These are phyloP conservation scores for Orthosia incerta DNA, from an alignment of 2,888 invertebrate genomes.

Conservation along the genomic window DNA sequence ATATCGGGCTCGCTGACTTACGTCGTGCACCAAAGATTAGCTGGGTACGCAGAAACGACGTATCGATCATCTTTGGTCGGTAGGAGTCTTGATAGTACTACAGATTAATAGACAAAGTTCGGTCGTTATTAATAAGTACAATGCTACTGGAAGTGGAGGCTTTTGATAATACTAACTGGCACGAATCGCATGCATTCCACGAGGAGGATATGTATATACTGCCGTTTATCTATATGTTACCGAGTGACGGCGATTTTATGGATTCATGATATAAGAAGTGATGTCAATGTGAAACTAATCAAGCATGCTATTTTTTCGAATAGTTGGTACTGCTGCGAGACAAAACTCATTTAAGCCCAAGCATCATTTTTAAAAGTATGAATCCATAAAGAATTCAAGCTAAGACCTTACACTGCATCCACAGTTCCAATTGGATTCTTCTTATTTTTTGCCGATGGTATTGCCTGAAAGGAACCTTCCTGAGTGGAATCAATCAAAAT, in stretches of 20 bases:
- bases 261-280: background rate
- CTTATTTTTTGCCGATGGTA: too few species aligned
- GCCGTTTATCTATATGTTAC: background rate
- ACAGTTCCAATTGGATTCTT: background rate
- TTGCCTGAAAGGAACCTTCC: too few species aligned
- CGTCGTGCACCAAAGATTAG: slow-evolving; percentile 72
- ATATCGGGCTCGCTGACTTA: slow-evolving; percentile 78
- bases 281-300: too few species aligned
- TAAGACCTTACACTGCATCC: background rate
- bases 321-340: background rate
- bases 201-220: background rate
- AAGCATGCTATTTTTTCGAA: too few species aligned
- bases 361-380: background rate
- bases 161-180: slow-evolving; percentile 4
- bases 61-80: slow-evolving; percentile 46
- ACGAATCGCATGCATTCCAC: background rate
- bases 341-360: background rate
- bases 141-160: background rate
- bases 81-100: slow-evolving; percentile 26
- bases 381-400: background rate
- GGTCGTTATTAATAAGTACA: slow-evolving; percentile 20
- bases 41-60: slow-evolving; percentile 48
- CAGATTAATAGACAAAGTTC: slow-evolving; percentile 33
- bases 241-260: background rate
- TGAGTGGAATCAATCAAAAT: too few species aligned